phyloP scores from a whole-genome alignment of 2,888 invertebrate species.

The Rotaria socialis region DNA sequence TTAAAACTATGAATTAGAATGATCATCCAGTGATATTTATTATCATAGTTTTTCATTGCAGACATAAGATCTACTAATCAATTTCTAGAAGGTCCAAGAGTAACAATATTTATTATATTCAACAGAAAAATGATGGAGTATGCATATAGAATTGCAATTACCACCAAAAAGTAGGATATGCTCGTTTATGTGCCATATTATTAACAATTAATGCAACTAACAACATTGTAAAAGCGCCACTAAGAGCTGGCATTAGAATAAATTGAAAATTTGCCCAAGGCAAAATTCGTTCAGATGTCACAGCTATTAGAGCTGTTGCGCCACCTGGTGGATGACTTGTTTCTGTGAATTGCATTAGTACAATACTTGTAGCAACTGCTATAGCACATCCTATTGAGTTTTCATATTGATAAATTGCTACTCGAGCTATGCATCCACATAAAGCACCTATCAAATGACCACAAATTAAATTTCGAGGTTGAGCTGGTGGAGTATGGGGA shows the following conservation, averaged over 20 bases:
- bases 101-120: too few species aligned
- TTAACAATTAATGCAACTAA: background rate
- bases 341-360: background rate
- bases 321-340: conserved; percentile 6
- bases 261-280: background rate
- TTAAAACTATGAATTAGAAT: too few species aligned
- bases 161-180: conserved; percentile 11
- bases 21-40: too few species aligned
- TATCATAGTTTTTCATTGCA: too few species aligned
- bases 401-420: background rate
- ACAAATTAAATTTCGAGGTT: conserved; percentile 20
- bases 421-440: background rate
- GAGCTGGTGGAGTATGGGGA: background rate
- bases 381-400: background rate
- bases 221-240: background rate
- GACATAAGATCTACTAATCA: too few species aligned
- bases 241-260: conserved; percentile 1
- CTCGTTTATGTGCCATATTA: background rate
- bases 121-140: too few species aligned
- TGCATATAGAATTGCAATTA: background rate
- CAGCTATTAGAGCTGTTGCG: background rate
- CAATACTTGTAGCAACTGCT: background rate
- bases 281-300: background rate
- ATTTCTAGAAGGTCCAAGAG: too few species aligned
- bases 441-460: background rate